Conservation (phyloP, 2,888 invertebrate genomes). For the Thymelicus sylvestris region DNA sequence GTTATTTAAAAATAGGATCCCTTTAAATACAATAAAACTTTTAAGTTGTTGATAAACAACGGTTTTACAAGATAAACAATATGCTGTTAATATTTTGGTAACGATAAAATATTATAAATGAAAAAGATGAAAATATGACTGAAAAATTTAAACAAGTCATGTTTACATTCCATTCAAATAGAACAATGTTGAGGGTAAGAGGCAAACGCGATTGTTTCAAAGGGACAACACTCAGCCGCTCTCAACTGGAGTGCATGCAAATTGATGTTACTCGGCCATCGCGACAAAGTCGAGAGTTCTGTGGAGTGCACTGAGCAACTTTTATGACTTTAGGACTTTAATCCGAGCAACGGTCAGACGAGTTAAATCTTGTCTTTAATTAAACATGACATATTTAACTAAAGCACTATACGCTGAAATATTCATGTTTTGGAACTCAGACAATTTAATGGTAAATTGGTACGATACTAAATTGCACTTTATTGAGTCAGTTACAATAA, state of each 20-base stretch:
- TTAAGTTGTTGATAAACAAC: too few relatives aligned
- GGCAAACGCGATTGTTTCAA: conserved; percentile 71
- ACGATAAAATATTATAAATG: too few relatives aligned
- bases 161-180: conserved; percentile 21
- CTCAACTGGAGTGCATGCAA: conserved; percentile 72
- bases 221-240: conserved; percentile 67
- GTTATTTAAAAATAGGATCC: too few relatives aligned
- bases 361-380: conserved; percentile 9
- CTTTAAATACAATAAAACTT: too few relatives aligned
- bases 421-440: too few relatives aligned
- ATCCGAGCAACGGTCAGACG: conserved; percentile 17
- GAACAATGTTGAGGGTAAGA: conserved; percentile 47
- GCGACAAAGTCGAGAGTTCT: conserved; percentile 59
- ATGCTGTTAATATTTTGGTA: too few relatives aligned
- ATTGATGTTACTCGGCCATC: conserved; percentile 72
- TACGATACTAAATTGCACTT: too few relatives aligned
- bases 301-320: conserved; percentile 35
- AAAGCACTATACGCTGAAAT: background rate
- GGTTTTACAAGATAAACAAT: too few relatives aligned
- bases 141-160: background rate
- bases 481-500: too few relatives aligned
- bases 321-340: conserved; percentile 29
- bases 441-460: too few relatives aligned
- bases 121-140: too few relatives aligned
- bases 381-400: background rate